Evolutionary conservation across 37 sponge, comb jelly and placozoan species (phyloP).

Genomic region (Cliona cf. orientalis): DNA sequence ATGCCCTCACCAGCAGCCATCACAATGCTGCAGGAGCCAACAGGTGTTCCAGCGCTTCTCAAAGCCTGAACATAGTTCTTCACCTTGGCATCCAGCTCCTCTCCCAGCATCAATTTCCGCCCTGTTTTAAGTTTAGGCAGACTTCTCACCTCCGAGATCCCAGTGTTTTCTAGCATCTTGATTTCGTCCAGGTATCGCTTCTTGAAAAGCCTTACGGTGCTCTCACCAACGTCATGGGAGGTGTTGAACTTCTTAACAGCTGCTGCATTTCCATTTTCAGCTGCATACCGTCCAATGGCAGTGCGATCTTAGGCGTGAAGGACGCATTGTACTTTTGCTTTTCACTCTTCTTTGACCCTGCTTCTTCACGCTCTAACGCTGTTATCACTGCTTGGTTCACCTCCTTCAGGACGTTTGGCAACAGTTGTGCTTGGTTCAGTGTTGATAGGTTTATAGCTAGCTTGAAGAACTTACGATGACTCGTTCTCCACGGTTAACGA

Average conservation of each 20-base stretch:
- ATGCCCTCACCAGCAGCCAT: too few species aligned
- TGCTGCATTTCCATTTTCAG: slow-evolving; percentile 33
- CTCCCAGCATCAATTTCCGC: slow-evolving; percentile 20
- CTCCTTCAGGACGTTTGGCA: neutral
- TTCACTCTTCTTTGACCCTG: neutral
- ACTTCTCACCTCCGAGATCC: slow-evolving; percentile 8
- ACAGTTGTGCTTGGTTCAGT: too few species aligned
- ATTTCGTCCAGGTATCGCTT: slow-evolving; percentile 13
- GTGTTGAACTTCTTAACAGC: slow-evolving; percentile 25
- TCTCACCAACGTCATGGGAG: slow-evolving; percentile 15
- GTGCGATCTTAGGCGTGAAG: slow-evolving; percentile 14
- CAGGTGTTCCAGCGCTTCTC: too few species aligned
- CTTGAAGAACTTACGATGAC: too few species aligned
- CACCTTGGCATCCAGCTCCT: slow-evolving; percentile 19
- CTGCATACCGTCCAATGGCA: neutral
- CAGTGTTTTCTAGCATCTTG: neutral
- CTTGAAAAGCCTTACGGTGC: slow-evolving; percentile 13
- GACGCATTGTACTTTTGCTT: too few species aligned
- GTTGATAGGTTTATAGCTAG: too few species aligned
- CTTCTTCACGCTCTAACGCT: slow-evolving; percentile 1
- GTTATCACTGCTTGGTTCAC: slow-evolving; percentile 16
- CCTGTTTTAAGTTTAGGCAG: neutral
- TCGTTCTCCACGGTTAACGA: too few species aligned
- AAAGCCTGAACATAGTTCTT: slow-evolving; percentile 9
- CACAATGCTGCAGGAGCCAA: too few species aligned